These are phyloP conservation scores for Argyra leucocephala DNA, from an alignment of 2,888 invertebrate species.

Conservation along the genomic window DNA sequence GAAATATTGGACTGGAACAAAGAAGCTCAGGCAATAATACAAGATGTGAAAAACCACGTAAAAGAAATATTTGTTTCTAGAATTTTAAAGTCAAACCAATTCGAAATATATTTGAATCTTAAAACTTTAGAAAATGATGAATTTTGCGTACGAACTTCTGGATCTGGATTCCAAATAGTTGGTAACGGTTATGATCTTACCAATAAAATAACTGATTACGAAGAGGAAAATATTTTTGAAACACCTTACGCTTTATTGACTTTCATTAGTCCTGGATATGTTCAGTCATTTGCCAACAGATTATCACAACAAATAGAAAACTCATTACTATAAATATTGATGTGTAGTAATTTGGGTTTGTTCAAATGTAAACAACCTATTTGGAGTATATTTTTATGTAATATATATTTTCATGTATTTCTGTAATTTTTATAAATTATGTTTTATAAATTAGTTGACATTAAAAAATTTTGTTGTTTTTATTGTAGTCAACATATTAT, in stretches of 20 bases:
- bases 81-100: slow-evolving; percentile 42
- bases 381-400: too few species aligned
- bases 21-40: slow-evolving; percentile 58
- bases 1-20: slow-evolving; percentile 41
- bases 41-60: slow-evolving; percentile 57
- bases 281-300: slow-evolving; percentile 51
- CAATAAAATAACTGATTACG: slow-evolving; percentile 13
- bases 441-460: too few species aligned
- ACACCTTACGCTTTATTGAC: slow-evolving; percentile 61
- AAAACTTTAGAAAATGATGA: slow-evolving; percentile 53
- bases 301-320: slow-evolving; percentile 37
- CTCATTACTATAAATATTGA: neutral
- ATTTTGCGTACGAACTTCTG: slow-evolving; percentile 55
- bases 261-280: slow-evolving; percentile 52
- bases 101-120: slow-evolving; percentile 55
- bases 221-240: slow-evolving; percentile 46
- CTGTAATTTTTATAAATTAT: too few species aligned
- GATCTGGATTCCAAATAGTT: slow-evolving; percentile 55
- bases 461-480: too few species aligned
- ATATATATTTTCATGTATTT: too few species aligned
- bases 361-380: too few species aligned
- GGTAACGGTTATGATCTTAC: slow-evolving; percentile 46
- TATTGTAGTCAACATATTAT: too few species aligned
- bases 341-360: too few species aligned
- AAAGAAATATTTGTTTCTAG: slow-evolving; percentile 48